phyloP scores from a whole-genome alignment of 2,113 vertebrate species.

The Pluvialis apricaria region DNA sequence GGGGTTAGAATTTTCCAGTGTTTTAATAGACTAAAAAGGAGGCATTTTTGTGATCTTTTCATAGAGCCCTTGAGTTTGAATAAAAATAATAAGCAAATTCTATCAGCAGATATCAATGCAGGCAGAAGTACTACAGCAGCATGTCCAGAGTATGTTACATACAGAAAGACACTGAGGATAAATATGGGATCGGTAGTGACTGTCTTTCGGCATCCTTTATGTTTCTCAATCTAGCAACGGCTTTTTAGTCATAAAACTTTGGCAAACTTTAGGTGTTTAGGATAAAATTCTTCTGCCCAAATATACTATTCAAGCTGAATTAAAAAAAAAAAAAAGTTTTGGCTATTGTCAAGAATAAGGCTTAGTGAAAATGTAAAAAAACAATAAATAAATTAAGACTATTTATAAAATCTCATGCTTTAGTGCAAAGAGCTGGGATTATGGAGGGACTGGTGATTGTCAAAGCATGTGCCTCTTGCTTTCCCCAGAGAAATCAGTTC shows the following conservation, averaged over 20 bases:
- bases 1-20: not conserved
- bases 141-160: not conserved
- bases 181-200: not conserved
- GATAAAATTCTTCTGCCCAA: not conserved
- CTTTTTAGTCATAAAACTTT: not conserved
- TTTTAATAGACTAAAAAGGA: not conserved
- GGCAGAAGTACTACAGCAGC: not conserved
- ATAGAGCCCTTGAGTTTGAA: not conserved
- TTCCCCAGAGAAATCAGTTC: not conserved
- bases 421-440: not conserved
- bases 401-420: not conserved
- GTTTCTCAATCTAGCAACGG: not conserved
- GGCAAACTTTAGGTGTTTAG: not conserved
- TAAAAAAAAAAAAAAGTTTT: not conserved
- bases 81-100: not conserved
- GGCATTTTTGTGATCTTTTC: not conserved
- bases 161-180: not conserved
- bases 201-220: not conserved
- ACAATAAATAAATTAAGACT: too few species aligned
- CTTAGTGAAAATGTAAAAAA: not conserved
- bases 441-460: not conserved
- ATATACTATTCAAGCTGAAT: not conserved
- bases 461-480: not conserved
- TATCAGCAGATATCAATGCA: not conserved
- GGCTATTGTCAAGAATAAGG: not conserved